A percentile compares a stretch with the other conserved stretches of the same genome.
These are phyloP conservation scores for Todus mexicanus DNA, from an alignment of 2,797 vertebrate genomes.

Conservation along the genomic window DNA sequence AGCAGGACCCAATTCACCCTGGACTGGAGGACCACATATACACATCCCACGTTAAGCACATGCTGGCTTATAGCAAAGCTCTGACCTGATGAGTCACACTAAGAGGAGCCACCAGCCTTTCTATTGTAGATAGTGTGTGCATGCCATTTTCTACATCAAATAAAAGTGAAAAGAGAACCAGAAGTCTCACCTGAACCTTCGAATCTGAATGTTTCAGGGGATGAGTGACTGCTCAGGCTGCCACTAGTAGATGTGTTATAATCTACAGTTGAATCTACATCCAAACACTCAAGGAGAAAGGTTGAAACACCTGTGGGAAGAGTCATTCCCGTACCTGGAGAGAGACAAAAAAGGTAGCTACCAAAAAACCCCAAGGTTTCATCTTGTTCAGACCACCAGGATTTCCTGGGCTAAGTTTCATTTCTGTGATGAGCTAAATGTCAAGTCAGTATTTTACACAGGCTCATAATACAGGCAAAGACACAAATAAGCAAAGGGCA, in stretches of 20 bases:
- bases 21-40: neutral
- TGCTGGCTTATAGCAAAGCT: neutral
- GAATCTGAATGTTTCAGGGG: slow-evolving; percentile 85
- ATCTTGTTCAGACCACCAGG: neutral
- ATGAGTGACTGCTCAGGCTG: slow-evolving; percentile 63
- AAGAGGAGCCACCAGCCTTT: neutral
- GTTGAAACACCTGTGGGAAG: slow-evolving; percentile 72
- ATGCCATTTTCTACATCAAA: neutral
- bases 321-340: slow-evolving; percentile 62
- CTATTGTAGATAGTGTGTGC: neutral
- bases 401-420: neutral
- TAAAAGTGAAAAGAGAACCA: neutral
- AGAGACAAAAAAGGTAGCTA: neutral
- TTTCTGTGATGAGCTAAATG: neutral
- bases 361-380: neutral
- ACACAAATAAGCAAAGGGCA: neutral
- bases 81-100: neutral
- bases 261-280: slow-evolving; percentile 40
- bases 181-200: slow-evolving; percentile 65
- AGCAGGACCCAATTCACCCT: neutral
- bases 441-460: neutral
- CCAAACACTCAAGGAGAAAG: slow-evolving; percentile 67
- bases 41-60: neutral
- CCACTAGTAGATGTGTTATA: neutral
- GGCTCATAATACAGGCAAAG: neutral